phyloP scores from a whole-genome alignment of 64 coral and sea anemone genomes.

The Montipora efflorescens region DNA sequence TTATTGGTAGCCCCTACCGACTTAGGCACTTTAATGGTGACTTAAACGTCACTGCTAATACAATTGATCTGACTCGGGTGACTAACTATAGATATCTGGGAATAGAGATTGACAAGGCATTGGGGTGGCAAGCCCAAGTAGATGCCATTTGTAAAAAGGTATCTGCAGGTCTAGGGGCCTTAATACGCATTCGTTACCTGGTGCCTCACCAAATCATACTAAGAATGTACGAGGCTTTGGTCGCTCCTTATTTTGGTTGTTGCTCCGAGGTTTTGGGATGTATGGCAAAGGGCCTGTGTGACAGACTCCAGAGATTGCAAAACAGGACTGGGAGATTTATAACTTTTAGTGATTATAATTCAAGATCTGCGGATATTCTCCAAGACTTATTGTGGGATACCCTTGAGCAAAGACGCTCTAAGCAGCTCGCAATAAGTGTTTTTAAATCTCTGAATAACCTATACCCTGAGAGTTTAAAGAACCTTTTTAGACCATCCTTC shows the following conservation, averaged over 20 bases:
- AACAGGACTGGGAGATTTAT: slow-evolving; percentile 36
- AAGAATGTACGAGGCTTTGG: background rate
- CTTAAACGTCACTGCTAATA: slow-evolving; percentile 44
- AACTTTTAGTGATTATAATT: slow-evolving; percentile 17
- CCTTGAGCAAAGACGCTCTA: slow-evolving; percentile 1
- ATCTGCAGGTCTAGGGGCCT: slow-evolving; percentile 23
- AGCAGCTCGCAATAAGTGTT: slow-evolving; percentile 38
- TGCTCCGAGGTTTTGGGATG: slow-evolving; percentile 26
- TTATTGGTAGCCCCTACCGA: background rate
- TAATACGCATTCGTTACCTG: background rate
- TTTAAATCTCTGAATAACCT: slow-evolving; percentile 33
- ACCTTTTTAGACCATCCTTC: background rate
- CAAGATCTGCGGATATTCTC: slow-evolving; percentile 38
- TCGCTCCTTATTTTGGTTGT: slow-evolving; percentile 21
- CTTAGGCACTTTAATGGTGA: background rate
- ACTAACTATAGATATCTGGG: slow-evolving; percentile 42
- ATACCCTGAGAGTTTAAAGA: background rate
- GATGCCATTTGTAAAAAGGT: slow-evolving; percentile 15
- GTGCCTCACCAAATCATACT: background rate
- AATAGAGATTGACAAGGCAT: background rate
- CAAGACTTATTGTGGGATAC: slow-evolving; percentile 8
- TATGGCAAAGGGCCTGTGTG: background rate
- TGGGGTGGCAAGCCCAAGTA: slow-evolving; percentile 6
- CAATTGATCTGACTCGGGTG: slow-evolving; percentile 15
- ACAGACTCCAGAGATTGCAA: slow-evolving; percentile 52